Evolutionary conservation across 2,797 vertebrate species (phyloP).

Genomic region (Enteromius anoplus): DNA sequence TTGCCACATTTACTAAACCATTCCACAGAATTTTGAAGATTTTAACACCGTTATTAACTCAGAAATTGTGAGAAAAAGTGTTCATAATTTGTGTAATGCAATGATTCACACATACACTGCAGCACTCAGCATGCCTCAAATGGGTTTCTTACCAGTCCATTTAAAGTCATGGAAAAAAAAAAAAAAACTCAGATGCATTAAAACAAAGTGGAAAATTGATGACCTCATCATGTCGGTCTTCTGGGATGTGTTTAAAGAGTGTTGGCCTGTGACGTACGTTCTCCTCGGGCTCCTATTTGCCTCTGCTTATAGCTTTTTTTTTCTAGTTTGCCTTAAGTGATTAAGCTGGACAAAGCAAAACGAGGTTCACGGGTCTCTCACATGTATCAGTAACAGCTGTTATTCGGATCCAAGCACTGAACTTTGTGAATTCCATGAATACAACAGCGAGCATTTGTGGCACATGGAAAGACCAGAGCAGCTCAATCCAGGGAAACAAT

Average conservation of each 20-base stretch:
- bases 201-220: conserved; percentile 51
- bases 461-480: conserved; percentile 32
- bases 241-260: conserved; percentile 27
- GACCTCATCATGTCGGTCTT: conserved; percentile 38
- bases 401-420: conserved; percentile 58
- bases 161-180: conserved; percentile 38
- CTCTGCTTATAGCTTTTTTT: conserved; percentile 26
- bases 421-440: conserved; percentile 67
- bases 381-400: conserved; percentile 58
- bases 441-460: conserved; percentile 55
- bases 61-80: not conserved
- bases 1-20: not conserved
- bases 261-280: conserved; percentile 20
- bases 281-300: not conserved
- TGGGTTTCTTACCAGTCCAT: conserved; percentile 11
- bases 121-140: conserved; percentile 13
- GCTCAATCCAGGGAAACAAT: conserved; percentile 38
- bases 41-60: not conserved
- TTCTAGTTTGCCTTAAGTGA: conserved; percentile 60
- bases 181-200: conserved; percentile 22
- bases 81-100: not conserved
- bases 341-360: conserved; percentile 59
- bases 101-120: not conserved
- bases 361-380: conserved; percentile 32
- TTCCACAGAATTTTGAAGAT: not conserved